phyloP scores from a whole-genome alignment of 1,140 invertebrate species.

The Aphelenchoides fujianensis region DNA sequence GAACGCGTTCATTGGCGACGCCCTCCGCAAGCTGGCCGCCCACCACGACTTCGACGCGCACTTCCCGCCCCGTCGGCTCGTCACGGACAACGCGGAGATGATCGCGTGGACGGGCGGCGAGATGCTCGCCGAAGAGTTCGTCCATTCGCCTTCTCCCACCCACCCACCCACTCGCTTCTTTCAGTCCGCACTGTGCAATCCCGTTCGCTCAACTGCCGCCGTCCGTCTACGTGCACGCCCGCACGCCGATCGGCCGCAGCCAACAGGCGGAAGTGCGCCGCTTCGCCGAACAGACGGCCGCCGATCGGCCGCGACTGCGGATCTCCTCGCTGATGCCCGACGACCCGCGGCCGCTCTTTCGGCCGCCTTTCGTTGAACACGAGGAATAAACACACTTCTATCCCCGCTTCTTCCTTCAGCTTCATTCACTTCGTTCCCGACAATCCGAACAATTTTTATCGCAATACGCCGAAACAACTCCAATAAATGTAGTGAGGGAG shows the following conservation, averaged over 20 bases:
- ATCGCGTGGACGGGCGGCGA: constrained; percentile 77
- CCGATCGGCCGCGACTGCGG: background rate
- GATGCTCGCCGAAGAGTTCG: background rate
- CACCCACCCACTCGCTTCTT: background rate
- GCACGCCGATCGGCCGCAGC: background rate
- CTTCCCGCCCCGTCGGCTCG: constrained; percentile 78
- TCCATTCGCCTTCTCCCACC: background rate
- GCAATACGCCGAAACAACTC: no score
- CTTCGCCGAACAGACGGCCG: background rate
- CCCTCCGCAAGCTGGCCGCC: constrained; percentile 70
- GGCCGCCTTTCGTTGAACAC: no score
- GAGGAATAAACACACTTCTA: no score
- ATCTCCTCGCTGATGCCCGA: background rate
- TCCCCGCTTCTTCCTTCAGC: no score
- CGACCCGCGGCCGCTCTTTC: background rate
- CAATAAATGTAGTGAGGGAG: no score
- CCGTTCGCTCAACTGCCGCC: background rate
- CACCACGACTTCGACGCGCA: constrained; percentile 68
- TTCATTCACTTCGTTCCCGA: no score
- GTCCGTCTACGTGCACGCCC: background rate
- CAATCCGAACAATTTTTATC: no score
- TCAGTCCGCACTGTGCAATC: background rate
- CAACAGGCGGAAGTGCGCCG: background rate
- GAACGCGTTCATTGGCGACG: constrained; percentile 76
- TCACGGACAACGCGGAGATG: constrained; percentile 98